Evolutionary conservation across 2,113 vertebrate genomes (phyloP).

Genomic region (Takifugu bimaculatus): DNA sequence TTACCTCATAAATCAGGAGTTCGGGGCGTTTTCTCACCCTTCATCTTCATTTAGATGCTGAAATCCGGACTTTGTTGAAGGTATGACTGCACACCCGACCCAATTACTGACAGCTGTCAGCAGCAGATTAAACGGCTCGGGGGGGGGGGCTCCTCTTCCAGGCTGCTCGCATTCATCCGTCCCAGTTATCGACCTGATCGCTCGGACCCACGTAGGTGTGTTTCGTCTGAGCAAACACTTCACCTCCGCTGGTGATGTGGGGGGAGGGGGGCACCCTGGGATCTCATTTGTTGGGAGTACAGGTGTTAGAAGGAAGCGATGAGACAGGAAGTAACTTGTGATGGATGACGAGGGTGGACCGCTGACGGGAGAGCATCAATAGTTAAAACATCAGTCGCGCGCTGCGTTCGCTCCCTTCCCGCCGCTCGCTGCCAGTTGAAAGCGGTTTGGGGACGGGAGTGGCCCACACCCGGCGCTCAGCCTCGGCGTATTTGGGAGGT

Average conservation of each 20-base stretch:
- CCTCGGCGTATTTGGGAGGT: slow-evolving; percentile 55
- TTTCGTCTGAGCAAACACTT: slow-evolving; percentile 43
- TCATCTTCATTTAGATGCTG: no score
- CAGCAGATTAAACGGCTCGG: no score
- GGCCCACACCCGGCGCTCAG: slow-evolving; percentile 44
- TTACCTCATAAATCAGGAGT: no score
- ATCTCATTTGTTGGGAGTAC: slow-evolving; percentile 67
- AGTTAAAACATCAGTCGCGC: slow-evolving; percentile 59
- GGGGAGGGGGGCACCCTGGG: slow-evolving; percentile 54
- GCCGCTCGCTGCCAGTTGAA: slow-evolving; percentile 45
- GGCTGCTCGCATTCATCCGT: slow-evolving; percentile 34
- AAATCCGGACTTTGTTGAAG: no score
- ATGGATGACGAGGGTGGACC: slow-evolving; percentile 59
- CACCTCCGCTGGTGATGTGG: slow-evolving; percentile 14
- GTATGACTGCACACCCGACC: no score
- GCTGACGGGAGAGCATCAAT: slow-evolving; percentile 60
- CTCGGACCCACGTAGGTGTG: slow-evolving; percentile 20
- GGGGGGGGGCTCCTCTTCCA: no score
- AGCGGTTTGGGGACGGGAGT: slow-evolving; percentile 48
- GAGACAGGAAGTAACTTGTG: slow-evolving; percentile 50
- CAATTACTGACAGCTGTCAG: no score
- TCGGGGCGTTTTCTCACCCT: no score
- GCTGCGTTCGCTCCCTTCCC: slow-evolving; percentile 53
- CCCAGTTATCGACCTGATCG: slow-evolving; percentile 34
- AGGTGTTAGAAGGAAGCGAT: slow-evolving; percentile 51